These are phyloP conservation scores for Probosciger aterrimus DNA, from an alignment of 2,113 vertebrate genomes.

Conservation along the genomic window DNA sequence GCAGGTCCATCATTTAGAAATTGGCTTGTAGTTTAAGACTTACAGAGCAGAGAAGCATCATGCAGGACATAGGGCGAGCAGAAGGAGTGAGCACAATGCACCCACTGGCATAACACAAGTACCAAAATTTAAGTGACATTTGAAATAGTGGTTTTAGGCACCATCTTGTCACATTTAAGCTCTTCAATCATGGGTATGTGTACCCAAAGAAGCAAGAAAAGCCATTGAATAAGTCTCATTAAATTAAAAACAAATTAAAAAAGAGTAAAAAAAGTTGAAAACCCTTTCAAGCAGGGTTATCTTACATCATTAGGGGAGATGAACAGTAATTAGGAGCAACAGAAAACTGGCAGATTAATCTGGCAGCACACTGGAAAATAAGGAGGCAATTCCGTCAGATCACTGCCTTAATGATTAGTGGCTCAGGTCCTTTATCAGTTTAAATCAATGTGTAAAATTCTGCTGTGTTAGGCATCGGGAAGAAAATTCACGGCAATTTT, in stretches of 20 bases:
- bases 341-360: neutral
- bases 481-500: neutral
- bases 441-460: neutral
- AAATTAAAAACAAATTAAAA: neutral
- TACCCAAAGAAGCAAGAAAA: neutral
- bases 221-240: neutral
- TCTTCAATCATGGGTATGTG: neutral
- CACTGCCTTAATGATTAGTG: neutral
- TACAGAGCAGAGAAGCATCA: neutral
- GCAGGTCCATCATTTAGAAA: neutral
- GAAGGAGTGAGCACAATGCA: neutral
- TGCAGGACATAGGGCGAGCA: neutral
- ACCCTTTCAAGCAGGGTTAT: neutral
- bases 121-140: neutral
- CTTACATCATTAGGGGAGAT: neutral
- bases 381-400: neutral
- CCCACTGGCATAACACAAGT: neutral
- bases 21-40: neutral
- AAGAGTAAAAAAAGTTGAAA: neutral
- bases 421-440: neutral
- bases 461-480: neutral
- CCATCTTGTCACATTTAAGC: neutral
- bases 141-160: neutral
- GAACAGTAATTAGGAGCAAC: neutral
- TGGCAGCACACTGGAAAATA: neutral